Conservation (phyloP, 1,140 invertebrate genomes). For the Chrysomallon squamiferum region DNA sequence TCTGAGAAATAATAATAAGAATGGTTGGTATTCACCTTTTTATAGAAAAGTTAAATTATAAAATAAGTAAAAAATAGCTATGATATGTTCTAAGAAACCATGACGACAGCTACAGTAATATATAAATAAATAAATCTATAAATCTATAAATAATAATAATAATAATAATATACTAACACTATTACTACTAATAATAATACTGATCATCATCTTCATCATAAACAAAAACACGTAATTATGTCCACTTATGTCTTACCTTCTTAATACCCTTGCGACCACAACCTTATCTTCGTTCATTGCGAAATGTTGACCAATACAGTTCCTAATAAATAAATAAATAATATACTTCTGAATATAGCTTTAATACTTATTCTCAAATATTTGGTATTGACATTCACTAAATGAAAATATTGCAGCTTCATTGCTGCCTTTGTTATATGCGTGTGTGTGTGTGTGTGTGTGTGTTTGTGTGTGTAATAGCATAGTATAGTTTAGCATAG, state of each 20-base stretch:
- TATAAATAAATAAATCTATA: not conserved
- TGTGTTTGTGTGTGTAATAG: not conserved
- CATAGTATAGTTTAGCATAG: not conserved
- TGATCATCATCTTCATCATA: too few relatives aligned
- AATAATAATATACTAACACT: not conserved
- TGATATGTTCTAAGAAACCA: not conserved
- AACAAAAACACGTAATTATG: too few relatives aligned
- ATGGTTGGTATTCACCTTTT: not conserved
- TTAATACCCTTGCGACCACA: slow-evolving; percentile 27
- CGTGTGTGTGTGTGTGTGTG: not conserved
- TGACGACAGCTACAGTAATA: not conserved
- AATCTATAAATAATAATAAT: not conserved
- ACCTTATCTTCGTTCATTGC: slow-evolving; percentile 55
- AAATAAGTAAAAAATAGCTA: not conserved
- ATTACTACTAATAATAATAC: not conserved
- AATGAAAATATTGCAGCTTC: too few relatives aligned
- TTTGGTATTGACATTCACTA: too few relatives aligned
- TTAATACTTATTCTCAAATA: too few relatives aligned
- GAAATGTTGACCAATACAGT: slow-evolving; percentile 54
- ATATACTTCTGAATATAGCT: not conserved
- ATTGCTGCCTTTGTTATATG: too few relatives aligned
- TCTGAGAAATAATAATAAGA: not conserved
- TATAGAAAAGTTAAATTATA: not conserved
- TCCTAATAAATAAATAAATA: slow-evolving; percentile 27
- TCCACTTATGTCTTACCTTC: too few relatives aligned